Evolutionary conservation across 2,797 vertebrate species (phyloP).

Genomic region (Lacerta viridis): DNA sequence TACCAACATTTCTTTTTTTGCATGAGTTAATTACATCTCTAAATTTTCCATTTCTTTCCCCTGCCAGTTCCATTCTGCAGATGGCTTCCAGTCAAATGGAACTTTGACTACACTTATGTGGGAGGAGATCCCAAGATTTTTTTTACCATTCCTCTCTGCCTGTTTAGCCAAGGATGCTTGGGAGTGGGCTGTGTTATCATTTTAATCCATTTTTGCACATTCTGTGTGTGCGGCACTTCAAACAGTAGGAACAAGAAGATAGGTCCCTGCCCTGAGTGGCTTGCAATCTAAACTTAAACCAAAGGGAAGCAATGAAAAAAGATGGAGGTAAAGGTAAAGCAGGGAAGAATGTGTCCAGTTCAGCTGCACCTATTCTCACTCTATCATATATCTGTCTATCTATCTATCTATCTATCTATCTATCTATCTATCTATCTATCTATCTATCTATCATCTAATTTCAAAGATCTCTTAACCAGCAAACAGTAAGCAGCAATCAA

Average conservation of each 20-base stretch:
- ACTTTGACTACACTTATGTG: accelerated
- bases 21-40: constrained; percentile 54
- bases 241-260: background rate
- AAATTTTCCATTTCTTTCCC: constrained; percentile 3
- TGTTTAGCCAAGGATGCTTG: background rate
- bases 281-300: background rate
- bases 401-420: too few relatives aligned
- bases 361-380: too few relatives aligned
- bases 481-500: too few relatives aligned
- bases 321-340: too few relatives aligned
- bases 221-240: background rate
- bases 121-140: accelerated
- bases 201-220: background rate
- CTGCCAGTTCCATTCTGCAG: accelerated
- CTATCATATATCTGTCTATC: too few relatives aligned
- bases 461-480: too few relatives aligned
- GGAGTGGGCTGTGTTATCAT: background rate
- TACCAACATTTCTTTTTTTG: constrained; percentile 20
- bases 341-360: too few relatives aligned
- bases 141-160: accelerated
- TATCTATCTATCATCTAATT: too few relatives aligned
- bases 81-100: background rate
- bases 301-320: too few relatives aligned
- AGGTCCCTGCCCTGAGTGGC: too few relatives aligned
- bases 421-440: too few relatives aligned